phyloP scores from a whole-genome alignment of 2,888 invertebrate genomes.

The Limnephilus auricula region DNA sequence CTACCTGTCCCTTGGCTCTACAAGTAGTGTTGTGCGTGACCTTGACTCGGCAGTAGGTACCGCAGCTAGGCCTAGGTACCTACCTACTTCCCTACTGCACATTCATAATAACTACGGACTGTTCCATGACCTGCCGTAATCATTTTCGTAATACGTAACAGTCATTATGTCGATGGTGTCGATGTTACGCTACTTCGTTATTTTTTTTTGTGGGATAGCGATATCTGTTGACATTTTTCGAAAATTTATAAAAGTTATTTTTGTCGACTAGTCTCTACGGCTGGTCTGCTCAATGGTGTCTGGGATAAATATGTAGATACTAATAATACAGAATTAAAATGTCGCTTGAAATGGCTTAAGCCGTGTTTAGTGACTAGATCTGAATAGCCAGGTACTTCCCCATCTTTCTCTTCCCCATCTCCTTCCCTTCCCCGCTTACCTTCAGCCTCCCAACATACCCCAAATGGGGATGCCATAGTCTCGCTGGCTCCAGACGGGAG shows the following conservation, averaged over 20 bases:
- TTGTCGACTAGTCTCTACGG: not conserved
- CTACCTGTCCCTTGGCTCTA: not conserved
- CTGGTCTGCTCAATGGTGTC: not conserved
- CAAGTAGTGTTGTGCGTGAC: not conserved
- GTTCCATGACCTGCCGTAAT: slow-evolving; percentile 13
- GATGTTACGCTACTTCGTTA: not conserved
- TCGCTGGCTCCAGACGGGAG: too few species aligned
- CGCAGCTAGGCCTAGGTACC: not conserved
- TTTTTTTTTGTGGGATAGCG: not conserved
- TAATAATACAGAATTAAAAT: too few species aligned
- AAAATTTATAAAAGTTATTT: not conserved
- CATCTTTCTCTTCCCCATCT: too few species aligned
- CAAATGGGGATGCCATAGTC: too few species aligned
- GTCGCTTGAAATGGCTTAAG: too few species aligned
- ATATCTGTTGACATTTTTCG: not conserved
- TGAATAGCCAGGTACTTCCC: too few species aligned
- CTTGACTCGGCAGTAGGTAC: slow-evolving; percentile 2
- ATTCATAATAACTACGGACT: not conserved
- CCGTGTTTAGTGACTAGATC: too few species aligned
- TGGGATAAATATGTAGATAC: not conserved
- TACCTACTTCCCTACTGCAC: not conserved
- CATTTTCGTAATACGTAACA: not conserved
- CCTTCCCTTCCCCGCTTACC: too few species aligned
- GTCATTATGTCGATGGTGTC: not conserved
- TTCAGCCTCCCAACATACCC: too few species aligned